Percentiles rank a stretch among this genome's conserved stretches.
Evolutionary conservation across 2,888 invertebrate species (phyloP).

Genomic region (Heteromyza rotundicornis): DNA sequence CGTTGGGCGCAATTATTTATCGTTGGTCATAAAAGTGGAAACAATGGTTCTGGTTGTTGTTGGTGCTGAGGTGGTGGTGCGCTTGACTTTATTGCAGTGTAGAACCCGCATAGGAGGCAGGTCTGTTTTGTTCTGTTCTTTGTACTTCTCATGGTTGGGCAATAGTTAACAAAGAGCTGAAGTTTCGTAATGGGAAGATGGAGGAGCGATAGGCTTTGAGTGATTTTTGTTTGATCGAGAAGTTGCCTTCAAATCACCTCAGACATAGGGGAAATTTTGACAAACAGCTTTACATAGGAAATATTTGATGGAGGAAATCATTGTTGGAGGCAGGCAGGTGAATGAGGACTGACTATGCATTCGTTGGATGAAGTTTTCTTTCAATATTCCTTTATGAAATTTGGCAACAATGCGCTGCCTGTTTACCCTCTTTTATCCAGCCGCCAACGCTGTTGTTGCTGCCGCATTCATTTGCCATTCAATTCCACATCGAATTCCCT

Average conservation of each 20-base stretch:
- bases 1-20: constrained; percentile 60
- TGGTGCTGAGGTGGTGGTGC: background rate
- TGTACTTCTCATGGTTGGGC: too few relatives aligned
- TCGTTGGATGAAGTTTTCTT: background rate
- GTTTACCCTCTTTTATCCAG: background rate
- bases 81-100: background rate
- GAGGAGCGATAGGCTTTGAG: background rate
- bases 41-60: constrained; percentile 39
- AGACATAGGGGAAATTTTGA: too few relatives aligned
- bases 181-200: background rate
- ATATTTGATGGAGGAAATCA: too few relatives aligned
- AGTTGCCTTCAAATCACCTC: background rate
- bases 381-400: constrained; percentile 1
- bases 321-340: too few relatives aligned
- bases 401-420: constrained; percentile 2
- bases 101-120: background rate
- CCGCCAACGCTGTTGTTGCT: too few relatives aligned
- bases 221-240: background rate
- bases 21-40: constrained; percentile 56
- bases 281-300: too few relatives aligned
- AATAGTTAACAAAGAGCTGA: background rate
- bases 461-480: background rate
- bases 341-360: too few relatives aligned
- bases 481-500: background rate
- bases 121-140: too few relatives aligned